A percentile compares a stretch with the other conserved stretches of the same genome.
Evolutionary conservation across 2,888 invertebrate genomes (phyloP).

Genomic region (Cyaniris semiargus): DNA sequence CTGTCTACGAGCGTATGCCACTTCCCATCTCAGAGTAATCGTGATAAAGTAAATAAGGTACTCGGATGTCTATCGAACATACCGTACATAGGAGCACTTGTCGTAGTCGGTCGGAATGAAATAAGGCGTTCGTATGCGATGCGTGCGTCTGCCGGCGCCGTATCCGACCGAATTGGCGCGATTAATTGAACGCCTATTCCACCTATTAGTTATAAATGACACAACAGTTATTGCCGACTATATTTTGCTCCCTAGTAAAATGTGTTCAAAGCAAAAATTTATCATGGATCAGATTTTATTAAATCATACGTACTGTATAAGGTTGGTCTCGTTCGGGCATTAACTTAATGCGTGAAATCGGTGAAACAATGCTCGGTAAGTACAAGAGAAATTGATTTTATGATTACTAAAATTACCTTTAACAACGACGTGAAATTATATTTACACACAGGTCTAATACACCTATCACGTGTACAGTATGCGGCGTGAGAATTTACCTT

Average conservation of each 20-base stretch:
- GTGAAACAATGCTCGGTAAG: too few species aligned
- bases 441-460: neutral
- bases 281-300: neutral
- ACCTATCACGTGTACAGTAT: neutral
- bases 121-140: constrained; percentile 49
- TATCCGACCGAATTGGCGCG: constrained; percentile 64
- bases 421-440: neutral
- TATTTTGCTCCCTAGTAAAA: neutral
- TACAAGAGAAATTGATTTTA: too few species aligned
- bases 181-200: constrained; percentile 73
- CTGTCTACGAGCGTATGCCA: neutral
- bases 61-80: neutral
- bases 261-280: neutral
- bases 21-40: neutral
- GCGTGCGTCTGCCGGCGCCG: constrained; percentile 57
- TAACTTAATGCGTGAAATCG: neutral
- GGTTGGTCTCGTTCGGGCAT: neutral
- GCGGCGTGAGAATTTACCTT: neutral
- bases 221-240: constrained; percentile 48
- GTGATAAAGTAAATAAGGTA: constrained; percentile 25
- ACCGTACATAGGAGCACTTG: constrained; percentile 36
- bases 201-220: constrained; percentile 66
- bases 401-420: neutral
- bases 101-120: constrained; percentile 45
- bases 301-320: neutral